Percentiles rank a stretch among this genome's conserved stretches.
phyloP scores from a whole-genome alignment of 2,113 vertebrate species.

The Ameiurus melas region DNA sequence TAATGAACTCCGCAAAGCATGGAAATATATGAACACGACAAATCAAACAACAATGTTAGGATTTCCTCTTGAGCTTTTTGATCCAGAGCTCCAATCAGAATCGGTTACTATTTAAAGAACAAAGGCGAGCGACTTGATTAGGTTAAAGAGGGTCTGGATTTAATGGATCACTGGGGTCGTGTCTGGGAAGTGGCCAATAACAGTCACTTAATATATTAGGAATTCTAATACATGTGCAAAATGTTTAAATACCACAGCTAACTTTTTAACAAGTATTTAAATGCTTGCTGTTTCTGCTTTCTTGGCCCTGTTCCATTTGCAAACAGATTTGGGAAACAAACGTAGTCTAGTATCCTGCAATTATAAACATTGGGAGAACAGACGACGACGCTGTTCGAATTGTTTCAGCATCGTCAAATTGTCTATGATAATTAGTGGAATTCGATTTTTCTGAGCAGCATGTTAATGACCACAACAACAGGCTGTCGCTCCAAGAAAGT shows the following conservation, averaged over 20 bases:
- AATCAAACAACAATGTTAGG: not conserved
- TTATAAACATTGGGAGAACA: not conserved
- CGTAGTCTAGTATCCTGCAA: not conserved
- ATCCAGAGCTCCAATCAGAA: not conserved
- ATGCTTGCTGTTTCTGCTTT: not conserved
- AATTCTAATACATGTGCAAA: not conserved
- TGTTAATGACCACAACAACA: too few relatives aligned
- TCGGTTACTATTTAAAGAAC: not conserved
- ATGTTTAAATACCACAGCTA: not conserved
- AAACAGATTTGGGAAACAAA: not conserved
- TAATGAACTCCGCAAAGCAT: too few relatives aligned
- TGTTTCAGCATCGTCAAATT: not conserved
- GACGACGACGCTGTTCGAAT: not conserved
- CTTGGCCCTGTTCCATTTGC: not conserved
- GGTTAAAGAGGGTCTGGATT: not conserved
- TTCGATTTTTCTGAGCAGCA: not conserved
- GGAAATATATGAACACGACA: not conserved
- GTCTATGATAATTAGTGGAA: not conserved
- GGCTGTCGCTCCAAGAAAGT: too few relatives aligned
- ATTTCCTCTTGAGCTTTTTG: not conserved
- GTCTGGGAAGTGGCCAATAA: not conserved
- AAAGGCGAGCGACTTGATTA: not conserved
- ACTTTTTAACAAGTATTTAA: not conserved
- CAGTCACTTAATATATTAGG: not conserved
- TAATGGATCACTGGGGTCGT: not conserved